A percentile compares a stretch with the other conserved stretches of the same genome.
Evolutionary conservation across 92 coral and sea anemone genomes (phyloP).

Genomic region (Diadumene lineata): DNA sequence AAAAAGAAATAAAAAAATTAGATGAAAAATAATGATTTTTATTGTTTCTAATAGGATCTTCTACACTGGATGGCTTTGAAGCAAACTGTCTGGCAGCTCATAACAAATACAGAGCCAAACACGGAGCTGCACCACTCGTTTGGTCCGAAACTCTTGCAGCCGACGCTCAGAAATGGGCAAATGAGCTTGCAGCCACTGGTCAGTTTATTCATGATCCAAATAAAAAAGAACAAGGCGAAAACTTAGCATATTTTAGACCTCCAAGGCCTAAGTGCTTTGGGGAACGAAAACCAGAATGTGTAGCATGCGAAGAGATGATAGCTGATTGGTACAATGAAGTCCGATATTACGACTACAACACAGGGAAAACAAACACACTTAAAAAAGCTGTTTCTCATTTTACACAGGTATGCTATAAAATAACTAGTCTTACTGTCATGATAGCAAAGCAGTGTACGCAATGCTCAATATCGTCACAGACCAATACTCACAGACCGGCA

Average conservation of each 20-base stretch:
- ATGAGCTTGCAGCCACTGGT: constrained; percentile 66
- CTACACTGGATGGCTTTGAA: constrained; percentile 49
- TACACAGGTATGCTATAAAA: constrained; percentile 96
- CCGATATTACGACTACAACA: constrained; percentile 53
- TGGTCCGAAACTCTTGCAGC: constrained; percentile 84
- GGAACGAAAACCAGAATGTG: constrained; percentile 55
- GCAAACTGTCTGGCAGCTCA: constrained; percentile 75
- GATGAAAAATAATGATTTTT: no score
- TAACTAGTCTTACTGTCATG: no score
- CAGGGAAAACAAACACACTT: constrained; percentile 28
- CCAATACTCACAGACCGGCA: no score
- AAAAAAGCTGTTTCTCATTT: constrained; percentile 66
- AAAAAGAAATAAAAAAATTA: no score
- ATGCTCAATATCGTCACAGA: no score
- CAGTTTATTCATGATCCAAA: constrained; percentile 69
- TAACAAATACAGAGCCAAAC: constrained; percentile 68
- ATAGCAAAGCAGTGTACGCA: no score
- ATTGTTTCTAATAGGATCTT: no score
- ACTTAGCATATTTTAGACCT: constrained; percentile 85
- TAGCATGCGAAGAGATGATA: constrained; percentile 68
- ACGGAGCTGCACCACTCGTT: constrained; percentile 67
- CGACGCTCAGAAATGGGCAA: constrained; percentile 88
- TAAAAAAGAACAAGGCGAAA: constrained; percentile 74
- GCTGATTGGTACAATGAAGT: constrained; percentile 84
- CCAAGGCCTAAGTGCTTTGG: constrained; percentile 69